Evolutionary conservation across 2,797 vertebrate genomes (phyloP), one percentile per base, ranked within the genome.

Genomic region (Microtus agrestis): DNA sequence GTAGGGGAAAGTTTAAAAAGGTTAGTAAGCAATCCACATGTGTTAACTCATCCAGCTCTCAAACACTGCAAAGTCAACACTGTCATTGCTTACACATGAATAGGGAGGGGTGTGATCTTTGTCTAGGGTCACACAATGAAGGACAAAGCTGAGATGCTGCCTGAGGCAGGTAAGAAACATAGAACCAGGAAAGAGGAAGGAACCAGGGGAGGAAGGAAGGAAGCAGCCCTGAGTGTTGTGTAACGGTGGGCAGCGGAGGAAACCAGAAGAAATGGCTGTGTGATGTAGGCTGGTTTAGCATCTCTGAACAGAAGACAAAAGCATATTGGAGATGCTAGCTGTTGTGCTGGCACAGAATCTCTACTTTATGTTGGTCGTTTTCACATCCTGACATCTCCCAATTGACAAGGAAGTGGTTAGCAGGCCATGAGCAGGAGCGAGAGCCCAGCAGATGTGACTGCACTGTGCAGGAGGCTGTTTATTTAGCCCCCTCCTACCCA

Each of bases 391-490:
- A 96, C 95, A 77, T 95, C 86, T 95, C 79, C 90, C 92, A 69
- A 31, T 91, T 98, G 98, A 98, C 98, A 98, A 97, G 97, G 97
- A 98, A 97, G 94, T 93, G 98, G 96, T 98, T 95, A 98, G 97
- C 97, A 97, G 31, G 73, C 97, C 96, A 78, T 96, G 98, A 98
- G 97, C 97, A 96, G 94, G 79, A 98, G 97, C 93, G 84, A 91
- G 97, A 25, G 67, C 95, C 0, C 63, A 91, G 97, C 98, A 51
- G 96, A 86, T 94, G 94, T 3, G 79, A 96, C 91, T 78, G 67
- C 9, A 1, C 21, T 29, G 71, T 37, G 81, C 11, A 54, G 69
- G 97, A 51, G 0, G 96, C 51, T 74, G 54, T 67, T 65, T 90
- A 31, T 80, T 80, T 19, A 2, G 31, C 61, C 78, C 94, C 74